Evolutionary conservation across 1,140 invertebrate genomes (phyloP), one percentile per base, ranked within the genome.

Genomic region (Armadillidium nasatum): DNA sequence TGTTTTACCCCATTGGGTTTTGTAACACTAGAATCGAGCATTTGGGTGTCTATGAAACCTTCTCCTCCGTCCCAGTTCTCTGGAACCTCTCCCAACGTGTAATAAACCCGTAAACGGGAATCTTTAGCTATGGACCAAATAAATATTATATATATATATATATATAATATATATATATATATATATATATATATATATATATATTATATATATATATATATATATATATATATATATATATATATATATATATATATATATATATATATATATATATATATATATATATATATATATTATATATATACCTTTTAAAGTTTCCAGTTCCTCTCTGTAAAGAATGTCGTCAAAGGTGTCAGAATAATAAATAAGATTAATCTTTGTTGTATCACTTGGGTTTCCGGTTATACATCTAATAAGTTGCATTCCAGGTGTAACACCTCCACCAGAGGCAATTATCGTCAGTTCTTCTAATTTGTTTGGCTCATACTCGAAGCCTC

Each of bases 351-450:
- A 77, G 23, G 71, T 78, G 11, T 81, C 80, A 43, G 80, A 79
- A 43, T 73, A 78, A 44, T 78, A 81, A 71, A 81, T 11, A 11
- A 81, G 76, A 10, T 44, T 78, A 44, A 81, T 74, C 44, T 68
- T 74, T 15, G 78, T 79, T 10, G 44, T 76, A 70, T 81, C 80
- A 9, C 4, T 13, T 15, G 71, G 54, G 68, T 79, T 73, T 13
- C 44, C 73, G 71, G 79, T 76, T 50, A 81, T 74, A 44, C 22
- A 66, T 19, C 80, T 44, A 43, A 81, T 79, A 46, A 82, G 78
- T 66, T 81, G 81, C 68, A 82, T 54, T 23, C 72, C 78, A n/a
- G 81, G 81, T 3, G 81, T 82, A 44, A 82, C 75, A 7, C 81
- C 81, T 7, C 78, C 80, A 0, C 81, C 81, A n/a, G 79, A 78